These are phyloP conservation scores for Leptosomus discolor DNA, from an alignment of 2,113 vertebrate genomes.

Conservation along the genomic window DNA sequence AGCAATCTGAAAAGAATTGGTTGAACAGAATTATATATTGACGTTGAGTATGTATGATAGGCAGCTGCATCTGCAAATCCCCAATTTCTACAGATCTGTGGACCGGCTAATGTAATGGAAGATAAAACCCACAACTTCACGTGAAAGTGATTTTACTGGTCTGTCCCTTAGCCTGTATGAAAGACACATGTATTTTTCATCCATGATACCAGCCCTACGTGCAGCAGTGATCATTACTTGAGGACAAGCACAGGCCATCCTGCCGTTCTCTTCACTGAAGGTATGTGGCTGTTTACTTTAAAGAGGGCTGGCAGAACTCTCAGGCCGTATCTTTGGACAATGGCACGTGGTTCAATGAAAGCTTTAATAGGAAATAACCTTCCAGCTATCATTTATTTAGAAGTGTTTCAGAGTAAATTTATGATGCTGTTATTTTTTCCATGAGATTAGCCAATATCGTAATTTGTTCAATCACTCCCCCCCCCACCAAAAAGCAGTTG, in stretches of 20 bases:
- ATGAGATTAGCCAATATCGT: background rate
- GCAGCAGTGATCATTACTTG: background rate
- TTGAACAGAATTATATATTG: background rate
- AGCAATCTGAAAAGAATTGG: background rate
- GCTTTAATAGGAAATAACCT: background rate
- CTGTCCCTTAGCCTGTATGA: background rate
- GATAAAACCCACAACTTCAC: background rate
- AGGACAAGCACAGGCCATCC: background rate
- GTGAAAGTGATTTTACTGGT: background rate
- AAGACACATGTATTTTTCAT: background rate
- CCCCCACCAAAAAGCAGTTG: too few relatives aligned
- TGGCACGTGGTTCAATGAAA: background rate
- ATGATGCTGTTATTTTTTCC: background rate
- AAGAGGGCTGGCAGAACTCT: background rate
- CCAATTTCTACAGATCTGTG: background rate
- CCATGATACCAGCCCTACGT: accelerated
- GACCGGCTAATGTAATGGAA: background rate
- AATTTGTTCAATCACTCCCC: too few relatives aligned
- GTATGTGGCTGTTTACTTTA: background rate
- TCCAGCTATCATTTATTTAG: background rate
- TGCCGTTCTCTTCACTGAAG: background rate
- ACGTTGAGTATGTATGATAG: background rate
- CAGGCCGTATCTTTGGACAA: background rate
- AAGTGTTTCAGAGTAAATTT: background rate
- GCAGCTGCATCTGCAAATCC: background rate